Evolutionary conservation across 1,140 invertebrate species (phyloP), one percentile per base, ranked within the genome.

Genomic region (Neodiprion virginianus): DNA sequence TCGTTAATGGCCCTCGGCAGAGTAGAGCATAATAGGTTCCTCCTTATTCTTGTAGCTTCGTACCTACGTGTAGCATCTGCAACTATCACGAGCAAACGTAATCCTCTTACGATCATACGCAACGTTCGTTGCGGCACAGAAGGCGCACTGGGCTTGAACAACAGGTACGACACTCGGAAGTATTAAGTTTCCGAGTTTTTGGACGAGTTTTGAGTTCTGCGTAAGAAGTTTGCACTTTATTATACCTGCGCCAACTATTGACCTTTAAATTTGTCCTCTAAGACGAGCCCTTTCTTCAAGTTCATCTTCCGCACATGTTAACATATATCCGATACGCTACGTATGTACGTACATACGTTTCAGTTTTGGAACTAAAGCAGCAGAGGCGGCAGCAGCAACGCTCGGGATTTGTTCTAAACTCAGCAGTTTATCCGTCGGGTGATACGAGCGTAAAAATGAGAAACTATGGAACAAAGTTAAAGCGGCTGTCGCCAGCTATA

Each of bases 31-130:
- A 61, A 61, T 61, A 61, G 53, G 11, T 61, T 61, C 53, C 11
- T 61, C 11, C 53, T 61, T 61, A 61, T 61, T 61, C 53, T 61
- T 12, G 53, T 61, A 17, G 53, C 53, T 4, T 17, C 5, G 5
- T 40, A 40, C 28, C 28, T 40, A 40, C 28, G 28, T 40, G 28
- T 40, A 40, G 28, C 61, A 17, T 7, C 21, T 17, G 10, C 21
- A 69, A 47, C 67, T 69, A 69, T 69, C 67, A 21, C 67, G 23
- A 69, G 40, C 14, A 69, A 69, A 69, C 14, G 67, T 23, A 69
- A 69, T 69, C 67, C 67, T 69, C 67, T 69, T 69, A 69, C 14
- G 67, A 23, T 47, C 40, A 69, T 69, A 69, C 11, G 67, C 67
- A 69, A 23, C 11, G 17, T 69, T 69, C 12, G 40, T 69, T 7